A percentile compares a stretch with the other conserved stretches of the same genome.
phyloP scores from a whole-genome alignment of 1,140 invertebrate genomes.

The Dendroctonus valens region DNA sequence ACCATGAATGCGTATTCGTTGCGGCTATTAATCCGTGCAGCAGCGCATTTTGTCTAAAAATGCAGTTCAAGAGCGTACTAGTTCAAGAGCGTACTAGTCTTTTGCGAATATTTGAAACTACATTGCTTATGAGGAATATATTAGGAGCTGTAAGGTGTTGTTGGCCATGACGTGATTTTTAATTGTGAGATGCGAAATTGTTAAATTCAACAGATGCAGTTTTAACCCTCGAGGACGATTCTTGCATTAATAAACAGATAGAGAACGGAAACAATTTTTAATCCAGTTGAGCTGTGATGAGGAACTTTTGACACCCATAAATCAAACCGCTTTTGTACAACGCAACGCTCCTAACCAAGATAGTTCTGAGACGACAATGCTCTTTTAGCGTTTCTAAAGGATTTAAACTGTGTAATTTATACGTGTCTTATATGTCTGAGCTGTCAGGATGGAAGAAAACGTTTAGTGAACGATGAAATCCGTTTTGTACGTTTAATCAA shows the following conservation, averaged over 20 bases:
- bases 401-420: neutral
- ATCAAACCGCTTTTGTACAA: slow-evolving; percentile 9
- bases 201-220: too few species aligned
- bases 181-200: too few species aligned
- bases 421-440: neutral
- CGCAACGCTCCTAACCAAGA: neutral
- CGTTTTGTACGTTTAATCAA: neutral
- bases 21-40: too few species aligned
- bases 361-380: neutral
- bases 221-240: too few species aligned
- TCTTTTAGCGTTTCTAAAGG: neutral
- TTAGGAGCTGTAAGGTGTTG: too few species aligned
- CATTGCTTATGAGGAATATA: too few species aligned
- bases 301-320: neutral
- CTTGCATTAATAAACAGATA: neutral
- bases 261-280: neutral
- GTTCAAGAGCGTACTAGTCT: too few species aligned
- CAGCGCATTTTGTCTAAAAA: too few species aligned
- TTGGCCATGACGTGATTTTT: too few species aligned
- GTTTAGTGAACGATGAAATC: neutral
- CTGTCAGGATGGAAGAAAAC: slow-evolving; percentile 1
- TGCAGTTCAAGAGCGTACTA: too few species aligned
- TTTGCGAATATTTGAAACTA: too few species aligned
- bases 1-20: too few species aligned
- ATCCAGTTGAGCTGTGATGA: neutral